A percentile compares a stretch with the other conserved stretches of the same genome.
Evolutionary conservation across 2,113 vertebrate genomes (phyloP).

Genomic region (Nyctereutes procyonoides): DNA sequence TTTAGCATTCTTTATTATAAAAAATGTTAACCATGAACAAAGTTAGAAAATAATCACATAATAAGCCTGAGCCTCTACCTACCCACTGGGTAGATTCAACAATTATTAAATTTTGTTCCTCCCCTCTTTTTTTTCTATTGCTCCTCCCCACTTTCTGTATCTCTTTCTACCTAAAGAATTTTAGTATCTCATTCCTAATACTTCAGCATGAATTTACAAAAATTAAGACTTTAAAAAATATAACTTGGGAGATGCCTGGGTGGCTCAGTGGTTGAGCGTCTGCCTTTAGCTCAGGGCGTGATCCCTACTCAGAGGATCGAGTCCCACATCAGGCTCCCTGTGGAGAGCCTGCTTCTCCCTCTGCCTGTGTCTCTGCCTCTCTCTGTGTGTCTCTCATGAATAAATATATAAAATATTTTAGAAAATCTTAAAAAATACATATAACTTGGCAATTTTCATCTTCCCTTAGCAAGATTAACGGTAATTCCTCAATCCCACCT

Average conservation of each 20-base stretch:
- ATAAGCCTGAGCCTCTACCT: background rate
- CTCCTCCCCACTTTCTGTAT: fast-evolving
- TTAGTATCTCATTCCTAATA: background rate
- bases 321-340: too few relatives aligned
- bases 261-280: too few relatives aligned
- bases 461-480: background rate
- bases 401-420: too few relatives aligned
- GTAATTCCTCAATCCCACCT: background rate
- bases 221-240: too few relatives aligned
- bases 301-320: too few relatives aligned
- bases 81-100: background rate
- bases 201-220: background rate
- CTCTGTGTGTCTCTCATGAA: too few relatives aligned
- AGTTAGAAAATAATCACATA: background rate
- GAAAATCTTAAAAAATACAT: too few relatives aligned
- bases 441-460: background rate
- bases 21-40: background rate
- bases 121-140: background rate
- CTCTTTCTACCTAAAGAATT: constrained; percentile 4
- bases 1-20: background rate
- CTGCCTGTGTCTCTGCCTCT: too few relatives aligned
- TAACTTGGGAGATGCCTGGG: too few relatives aligned
- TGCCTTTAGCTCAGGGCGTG: too few relatives aligned
- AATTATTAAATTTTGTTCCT: background rate
- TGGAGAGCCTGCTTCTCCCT: too few relatives aligned